Conservation (phyloP, 1,140 invertebrate species). For the Orius insidiosus region DNA sequence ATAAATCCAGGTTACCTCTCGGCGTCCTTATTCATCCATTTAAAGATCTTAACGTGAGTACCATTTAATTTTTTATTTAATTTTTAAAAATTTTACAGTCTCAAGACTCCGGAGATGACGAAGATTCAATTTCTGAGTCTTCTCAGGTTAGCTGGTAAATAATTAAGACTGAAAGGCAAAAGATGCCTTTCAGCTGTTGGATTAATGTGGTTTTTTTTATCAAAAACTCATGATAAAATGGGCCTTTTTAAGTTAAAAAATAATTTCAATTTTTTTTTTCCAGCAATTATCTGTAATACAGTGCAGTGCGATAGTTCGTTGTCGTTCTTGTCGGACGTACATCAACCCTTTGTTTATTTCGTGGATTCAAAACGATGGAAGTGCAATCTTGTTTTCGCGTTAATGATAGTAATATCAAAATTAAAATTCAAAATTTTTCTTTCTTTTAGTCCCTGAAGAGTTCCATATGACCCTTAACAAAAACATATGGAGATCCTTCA, state of each 20-base stretch:
- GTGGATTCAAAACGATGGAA: conserved; percentile 94
- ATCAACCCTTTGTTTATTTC: conserved; percentile 98
- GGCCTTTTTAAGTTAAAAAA: too few relatives aligned
- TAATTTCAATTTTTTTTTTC: conserved; percentile 24
- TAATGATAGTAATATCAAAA: conserved; percentile 65
- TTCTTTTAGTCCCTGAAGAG: conserved; percentile 76
- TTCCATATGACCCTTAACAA: conserved; percentile 96
- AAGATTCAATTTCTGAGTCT: not conserved
- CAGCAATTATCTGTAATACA: conserved; percentile 93
- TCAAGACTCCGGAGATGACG: not conserved
- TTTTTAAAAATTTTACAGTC: conserved; percentile 13
- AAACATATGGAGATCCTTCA: conserved; percentile 83
- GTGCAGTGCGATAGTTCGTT: conserved; percentile 89
- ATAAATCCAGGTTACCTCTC: conserved; percentile 88
- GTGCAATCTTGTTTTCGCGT: conserved; percentile 91
- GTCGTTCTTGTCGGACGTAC: conserved; percentile 90
- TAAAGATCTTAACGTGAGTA: conserved; percentile 86
- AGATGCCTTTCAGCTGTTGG: too few relatives aligned
- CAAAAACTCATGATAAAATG: too few relatives aligned
- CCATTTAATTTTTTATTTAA: conserved; percentile 12
- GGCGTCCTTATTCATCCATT: conserved; percentile 97
- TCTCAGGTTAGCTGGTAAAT: not conserved
- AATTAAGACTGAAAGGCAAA: too few relatives aligned
- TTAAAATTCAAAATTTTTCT: not conserved
- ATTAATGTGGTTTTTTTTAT: too few relatives aligned